Base-by-base conservation (phyloP, 1,140 invertebrate species). In the Papilio dardanus region DNA sequence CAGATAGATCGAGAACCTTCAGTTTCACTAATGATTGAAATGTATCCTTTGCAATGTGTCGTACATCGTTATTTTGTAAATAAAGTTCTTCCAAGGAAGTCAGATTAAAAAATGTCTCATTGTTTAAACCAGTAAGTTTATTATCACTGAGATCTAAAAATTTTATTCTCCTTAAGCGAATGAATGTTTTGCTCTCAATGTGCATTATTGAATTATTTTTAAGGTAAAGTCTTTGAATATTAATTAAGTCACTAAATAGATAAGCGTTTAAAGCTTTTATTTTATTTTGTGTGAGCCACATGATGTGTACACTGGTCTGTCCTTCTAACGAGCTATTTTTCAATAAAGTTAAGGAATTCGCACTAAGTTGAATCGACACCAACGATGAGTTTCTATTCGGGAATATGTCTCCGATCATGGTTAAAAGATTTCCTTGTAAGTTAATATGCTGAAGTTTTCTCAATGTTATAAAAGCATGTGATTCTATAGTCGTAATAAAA, bases 381-480 rank as follows among this genome's bases (percentile, higher is more conserved):
- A 98, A 93, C 1, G 96, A 97, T 1, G 96, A 95, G 30, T 96
- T 95, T 82, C 95, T 94, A 82, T 96, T 94, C 21, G 96, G 95
- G 82, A 98, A 97, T 28, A 98, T 95, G 85, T 98, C 97, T n/a
- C 96, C 97, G 1, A 98, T 90, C 42, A 95, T 95, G 0, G 95
- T 94, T 33, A 99, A 88, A 35, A 95, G 93, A 91, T 99, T 98
- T 14, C 96, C 96, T 85, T 98, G 97, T 21, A 98, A 93, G 94
- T 98, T 98, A 50, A 98, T 95, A 83, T 98, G 97, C 82, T 98
- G 97, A n/a, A 99, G 94, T 83, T 95, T 97, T 80, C 95, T 95
- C 42, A 99, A 91, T 1, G 96, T 97, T 31, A 96, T 95, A 79
- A 99, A 96, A 0, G 98, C 96, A 62, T 97, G 97, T 3, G 96